Base-by-base conservation (phyloP, 2,888 invertebrate genomes). In the Gortyna flavago region DNA sequence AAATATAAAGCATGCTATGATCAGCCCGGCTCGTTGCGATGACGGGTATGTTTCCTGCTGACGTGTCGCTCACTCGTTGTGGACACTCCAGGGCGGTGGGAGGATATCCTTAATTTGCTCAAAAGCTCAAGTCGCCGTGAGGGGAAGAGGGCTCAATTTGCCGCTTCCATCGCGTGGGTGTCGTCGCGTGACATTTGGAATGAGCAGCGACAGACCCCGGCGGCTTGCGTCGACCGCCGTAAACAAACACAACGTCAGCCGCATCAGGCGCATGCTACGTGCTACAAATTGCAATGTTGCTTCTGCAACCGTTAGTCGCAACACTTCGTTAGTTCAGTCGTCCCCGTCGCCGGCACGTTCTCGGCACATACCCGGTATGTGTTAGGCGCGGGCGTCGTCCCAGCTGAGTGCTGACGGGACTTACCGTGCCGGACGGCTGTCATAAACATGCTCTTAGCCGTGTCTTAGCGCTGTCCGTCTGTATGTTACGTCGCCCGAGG, bases 71-170 rank as follows among this genome's bases (percentile, higher is more conserved):
- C 61, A 41, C 32, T 76, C 72, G n/a, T 9, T 44, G 32, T 29
- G 41, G 41, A 18, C 74, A 35, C 79, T 72, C 71, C 75, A 80
- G 78, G 80, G 70, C 76, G 68, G 71, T 75, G 80, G 80, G 79
- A 89, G 90, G 91, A 91, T 84, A 84, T 85, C 79, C 85, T 90
- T 85, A 80, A 90, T 90, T 90, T 84, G 76, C 75, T 75, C 75
- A 66, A 69, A 66, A 80, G 83, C 77, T 67, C 86, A 72, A 70
- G 87, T 83, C 75, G 83, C 81, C 77, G 75, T 61, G 66, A 51
- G 77, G 75, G 51, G n/a, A 54, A 41, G 64, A 81, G 38, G 78
- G 72, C 29, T 79, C 86, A 88, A 89, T 85, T 87, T 73, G 84
- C 66, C 81, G 80, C 80, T 87, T 90, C 89, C 89, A 81, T 38